phyloP scores from a whole-genome alignment of 2,888 invertebrate genomes.

The Schrankia costaestrigalis region DNA sequence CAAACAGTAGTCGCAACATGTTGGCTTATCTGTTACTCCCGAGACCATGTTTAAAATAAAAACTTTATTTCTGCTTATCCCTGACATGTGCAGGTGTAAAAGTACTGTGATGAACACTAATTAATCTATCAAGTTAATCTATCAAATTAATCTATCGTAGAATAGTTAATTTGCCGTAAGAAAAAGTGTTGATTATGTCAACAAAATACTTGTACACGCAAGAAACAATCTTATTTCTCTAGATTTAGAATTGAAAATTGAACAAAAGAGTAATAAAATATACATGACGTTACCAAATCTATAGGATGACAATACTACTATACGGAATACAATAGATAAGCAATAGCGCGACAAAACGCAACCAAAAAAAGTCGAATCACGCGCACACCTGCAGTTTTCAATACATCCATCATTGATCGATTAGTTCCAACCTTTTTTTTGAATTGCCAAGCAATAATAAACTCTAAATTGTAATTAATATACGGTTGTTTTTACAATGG shows the following conservation, averaged over 20 bases:
- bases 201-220: too few relatives aligned
- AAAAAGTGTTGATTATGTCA: too few relatives aligned
- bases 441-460: constrained; percentile 9
- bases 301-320: constrained; percentile 48
- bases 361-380: constrained; percentile 66
- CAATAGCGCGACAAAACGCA: constrained; percentile 41
- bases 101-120: too few relatives aligned
- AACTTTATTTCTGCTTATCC: too few relatives aligned
- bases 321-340: constrained; percentile 11
- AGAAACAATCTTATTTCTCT: neutral
- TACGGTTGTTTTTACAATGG: constrained; percentile 4
- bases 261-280: constrained; percentile 2
- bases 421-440: constrained; percentile 47
- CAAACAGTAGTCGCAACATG: too few relatives aligned
- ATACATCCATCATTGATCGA: constrained; percentile 68
- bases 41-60: too few relatives aligned
- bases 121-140: too few relatives aligned
- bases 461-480: constrained; percentile 1
- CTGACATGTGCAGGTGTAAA: too few relatives aligned
- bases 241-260: constrained; percentile 4
- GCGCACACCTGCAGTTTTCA: constrained; percentile 75
- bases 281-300: constrained; percentile 22
- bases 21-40: too few relatives aligned
- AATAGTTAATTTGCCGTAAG: too few relatives aligned
- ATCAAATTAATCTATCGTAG: too few relatives aligned